These are phyloP conservation scores for Oncorhynchus tshawytscha DNA, from an alignment of 2,113 vertebrate genomes.

Conservation along the genomic window DNA sequence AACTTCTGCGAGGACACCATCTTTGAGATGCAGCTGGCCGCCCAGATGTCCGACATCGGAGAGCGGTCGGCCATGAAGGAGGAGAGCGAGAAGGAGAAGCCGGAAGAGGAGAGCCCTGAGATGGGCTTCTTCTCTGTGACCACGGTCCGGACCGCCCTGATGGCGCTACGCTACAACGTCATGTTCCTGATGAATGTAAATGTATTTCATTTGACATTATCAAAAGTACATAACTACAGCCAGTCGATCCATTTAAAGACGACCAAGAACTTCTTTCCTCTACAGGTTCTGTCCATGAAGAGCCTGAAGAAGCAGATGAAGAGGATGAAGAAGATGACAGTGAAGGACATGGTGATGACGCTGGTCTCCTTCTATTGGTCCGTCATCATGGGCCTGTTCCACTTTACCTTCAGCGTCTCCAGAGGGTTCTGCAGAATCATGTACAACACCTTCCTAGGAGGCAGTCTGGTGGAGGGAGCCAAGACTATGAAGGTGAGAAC, in stretches of 20 bases:
- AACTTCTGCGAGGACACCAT: conserved; percentile 98
- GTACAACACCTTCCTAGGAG: conserved; percentile 83
- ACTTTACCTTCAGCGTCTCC: conserved; percentile 83
- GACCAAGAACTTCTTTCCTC: neutral
- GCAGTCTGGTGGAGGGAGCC: conserved; percentile 87
- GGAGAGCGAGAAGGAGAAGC: conserved; percentile 85
- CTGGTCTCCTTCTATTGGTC: conserved; percentile 86
- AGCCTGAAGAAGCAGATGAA: conserved; percentile 95
- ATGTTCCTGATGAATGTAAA: conserved; percentile 81
- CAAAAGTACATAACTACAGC: no score
- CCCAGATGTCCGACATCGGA: conserved; percentile 90
- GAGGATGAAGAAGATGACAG: conserved; percentile 89
- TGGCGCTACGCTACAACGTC: conserved; percentile 82
- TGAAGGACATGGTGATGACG: conserved; percentile 85
- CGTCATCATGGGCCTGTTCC: conserved; percentile 78
- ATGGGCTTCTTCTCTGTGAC: conserved; percentile 86
- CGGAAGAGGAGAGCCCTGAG: conserved; percentile 82
- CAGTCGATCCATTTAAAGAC: neutral
- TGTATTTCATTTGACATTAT: neutral
- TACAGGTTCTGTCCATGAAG: conserved; percentile 82
- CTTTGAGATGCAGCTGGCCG: conserved; percentile 96
- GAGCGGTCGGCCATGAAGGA: conserved; percentile 85
- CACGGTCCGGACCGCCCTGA: conserved; percentile 81
- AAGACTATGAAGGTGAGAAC: conserved; percentile 83
- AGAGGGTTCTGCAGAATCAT: conserved; percentile 89